A percentile compares a stretch with the other conserved stretches of the same genome.
phyloP scores from a whole-genome alignment of 2,888 invertebrate genomes.

The Aricia artaxerxes region DNA sequence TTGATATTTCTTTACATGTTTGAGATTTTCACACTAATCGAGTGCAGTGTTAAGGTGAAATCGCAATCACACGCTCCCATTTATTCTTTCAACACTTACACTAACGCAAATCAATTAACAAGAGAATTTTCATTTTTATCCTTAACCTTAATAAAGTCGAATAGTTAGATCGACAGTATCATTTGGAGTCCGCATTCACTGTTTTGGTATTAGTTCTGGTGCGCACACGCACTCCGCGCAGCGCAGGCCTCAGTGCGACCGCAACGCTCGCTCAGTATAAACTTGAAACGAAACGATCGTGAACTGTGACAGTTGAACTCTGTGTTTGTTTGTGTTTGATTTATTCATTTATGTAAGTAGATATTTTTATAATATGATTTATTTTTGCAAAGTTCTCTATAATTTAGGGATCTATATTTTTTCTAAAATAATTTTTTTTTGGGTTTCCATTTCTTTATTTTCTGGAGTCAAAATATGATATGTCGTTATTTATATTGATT shows the following conservation, averaged over 20 bases:
- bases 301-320: constrained; percentile 67
- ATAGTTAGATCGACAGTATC: constrained; percentile 62
- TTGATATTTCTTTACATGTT: neutral
- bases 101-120: constrained; percentile 57
- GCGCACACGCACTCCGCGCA: constrained; percentile 68
- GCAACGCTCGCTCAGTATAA: constrained; percentile 73
- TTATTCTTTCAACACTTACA: constrained; percentile 53
- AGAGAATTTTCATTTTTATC: constrained; percentile 63
- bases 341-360: constrained; percentile 42
- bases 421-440: too few relatives aligned
- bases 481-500: too few relatives aligned
- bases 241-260: constrained; percentile 71
- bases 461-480: too few relatives aligned
- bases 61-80: constrained; percentile 58
- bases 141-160: constrained; percentile 72
- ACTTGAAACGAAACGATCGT: constrained; percentile 65
- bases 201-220: constrained; percentile 67
- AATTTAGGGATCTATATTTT: constrained; percentile 38
- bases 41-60: constrained; percentile 16
- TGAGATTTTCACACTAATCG: neutral
- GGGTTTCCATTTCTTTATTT: too few relatives aligned
- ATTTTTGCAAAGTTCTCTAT: neutral
- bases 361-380: neutral
- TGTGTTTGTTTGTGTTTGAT: constrained; percentile 61
- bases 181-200: constrained; percentile 57